phyloP scores from a whole-genome alignment of 1,140 invertebrate species.

The Drosophila azteca region DNA sequence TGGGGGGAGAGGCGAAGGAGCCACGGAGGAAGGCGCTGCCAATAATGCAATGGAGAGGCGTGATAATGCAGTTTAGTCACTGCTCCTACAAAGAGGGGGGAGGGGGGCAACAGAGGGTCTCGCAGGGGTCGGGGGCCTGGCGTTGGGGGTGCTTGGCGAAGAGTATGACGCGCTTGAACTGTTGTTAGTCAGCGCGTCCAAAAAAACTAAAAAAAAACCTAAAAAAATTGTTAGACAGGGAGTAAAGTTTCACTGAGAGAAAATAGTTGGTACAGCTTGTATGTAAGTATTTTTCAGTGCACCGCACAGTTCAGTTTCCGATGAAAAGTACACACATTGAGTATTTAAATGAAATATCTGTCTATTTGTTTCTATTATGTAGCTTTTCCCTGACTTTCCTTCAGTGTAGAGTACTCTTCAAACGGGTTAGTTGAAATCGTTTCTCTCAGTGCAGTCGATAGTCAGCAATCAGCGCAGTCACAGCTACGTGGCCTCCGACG shows the following conservation, averaged over 20 bases:
- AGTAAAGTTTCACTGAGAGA: neutral
- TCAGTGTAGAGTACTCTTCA: too few species aligned
- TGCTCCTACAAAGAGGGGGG: constrained; percentile 41
- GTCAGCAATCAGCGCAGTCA: constrained; percentile 59
- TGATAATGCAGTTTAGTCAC: constrained; percentile 82
- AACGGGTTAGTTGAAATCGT: too few species aligned
- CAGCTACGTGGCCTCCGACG: constrained; percentile 65
- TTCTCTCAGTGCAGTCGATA: constrained; percentile 49
- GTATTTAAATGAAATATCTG: too few species aligned
- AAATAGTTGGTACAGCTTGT: neutral
- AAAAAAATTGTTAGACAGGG: constrained; percentile 24
- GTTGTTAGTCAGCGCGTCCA: constrained; percentile 47
- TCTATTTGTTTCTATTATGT: too few species aligned
- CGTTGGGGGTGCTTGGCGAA: constrained; percentile 28
- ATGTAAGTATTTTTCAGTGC: neutral
- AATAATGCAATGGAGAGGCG: constrained; percentile 80
- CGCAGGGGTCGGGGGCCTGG: neutral
- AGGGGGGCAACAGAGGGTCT: neutral
- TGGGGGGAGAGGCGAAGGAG: constrained; percentile 12
- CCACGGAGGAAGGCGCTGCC: constrained; percentile 47
- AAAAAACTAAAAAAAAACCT: constrained; percentile 33
- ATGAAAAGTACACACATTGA: too few species aligned
- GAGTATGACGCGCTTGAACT: constrained; percentile 38
- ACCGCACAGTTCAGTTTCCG: too few species aligned
- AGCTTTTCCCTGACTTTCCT: too few species aligned